Base-by-base conservation (phyloP, 2,797 vertebrate genomes). In the Cyprinodon diabolis region DNA sequence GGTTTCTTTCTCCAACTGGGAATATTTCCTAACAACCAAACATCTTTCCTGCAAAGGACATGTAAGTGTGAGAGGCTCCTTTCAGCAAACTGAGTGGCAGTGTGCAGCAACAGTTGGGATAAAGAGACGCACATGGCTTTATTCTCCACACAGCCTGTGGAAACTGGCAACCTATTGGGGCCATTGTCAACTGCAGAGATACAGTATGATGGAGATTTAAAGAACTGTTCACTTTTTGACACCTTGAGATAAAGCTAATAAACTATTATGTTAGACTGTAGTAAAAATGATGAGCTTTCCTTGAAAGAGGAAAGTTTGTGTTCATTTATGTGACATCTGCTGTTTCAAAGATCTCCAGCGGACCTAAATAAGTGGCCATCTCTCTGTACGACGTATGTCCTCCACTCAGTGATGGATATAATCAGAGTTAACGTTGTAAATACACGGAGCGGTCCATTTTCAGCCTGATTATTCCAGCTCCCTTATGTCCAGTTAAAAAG, bases 261-360 rank as follows among this genome's bases (percentile, higher is more conserved):
- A 71, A 66, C 51, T 72, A 17, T 74, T 67, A 71, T 76, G 43
- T 68, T 43, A 4, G 37, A 15, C 57, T 45, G 17, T 54, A 63
- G 35, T 60, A 68, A 52, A 58, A 72, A 51, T 66, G 70, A 84
- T 62, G 15, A 52, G 25, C 43, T 17, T 21, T 74, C 77, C 47
- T 66, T 14, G 30, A 62, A 45, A 57, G 45, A 80, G 17, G 40
- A 5, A 78, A 72, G 71, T 82, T 69, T 65, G 40, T 68, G 23
- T 71, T 80, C 74, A 68, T 77, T 68, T 75, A 63, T 71, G 74
- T 68, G 63, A 30, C n/a, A 0, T 77, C 49, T 71, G 60, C 54
- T 67, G 13, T 68, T 54, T 30, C 76, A 52, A 72, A 48, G 51
- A 48, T 56, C 17, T 30, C 68, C 80, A 65, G 81, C 58, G 14